These are phyloP conservation scores for Delphinus delphis DNA, from an alignment of 2,113 vertebrate genomes.

Conservation along the genomic window DNA sequence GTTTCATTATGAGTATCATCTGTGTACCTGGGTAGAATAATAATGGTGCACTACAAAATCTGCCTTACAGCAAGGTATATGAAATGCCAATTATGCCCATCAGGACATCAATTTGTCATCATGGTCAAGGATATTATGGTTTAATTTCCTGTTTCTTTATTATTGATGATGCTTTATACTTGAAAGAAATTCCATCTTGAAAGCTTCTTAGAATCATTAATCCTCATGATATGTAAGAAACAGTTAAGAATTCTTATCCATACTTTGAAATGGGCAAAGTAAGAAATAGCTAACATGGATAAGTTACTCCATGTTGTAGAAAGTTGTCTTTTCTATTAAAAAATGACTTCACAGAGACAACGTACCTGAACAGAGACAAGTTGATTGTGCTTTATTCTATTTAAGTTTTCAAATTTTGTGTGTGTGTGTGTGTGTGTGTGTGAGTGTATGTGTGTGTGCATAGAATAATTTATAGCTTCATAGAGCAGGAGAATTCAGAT, in stretches of 20 bases:
- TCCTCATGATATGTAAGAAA: conserved; percentile 55
- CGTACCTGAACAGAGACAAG: not conserved
- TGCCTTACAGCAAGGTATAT: not conserved
- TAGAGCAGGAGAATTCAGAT: not conserved
- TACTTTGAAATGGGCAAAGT: conserved; percentile 48
- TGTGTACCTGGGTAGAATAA: not conserved
- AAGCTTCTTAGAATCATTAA: conserved; percentile 62
- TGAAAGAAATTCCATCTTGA: conserved; percentile 66
- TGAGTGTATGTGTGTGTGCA: too few relatives aligned
- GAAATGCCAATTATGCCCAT: conserved; percentile 48
- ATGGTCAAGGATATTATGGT: conserved; percentile 55
- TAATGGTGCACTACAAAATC: not conserved
- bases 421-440: not conserved
- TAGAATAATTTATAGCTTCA: not conserved
- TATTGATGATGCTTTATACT: conserved; percentile 73
- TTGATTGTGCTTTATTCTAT: not conserved
- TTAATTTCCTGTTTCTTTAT: conserved; percentile 76
- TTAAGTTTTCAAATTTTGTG: not conserved
- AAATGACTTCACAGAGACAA: not conserved
- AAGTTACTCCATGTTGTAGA: not conserved
- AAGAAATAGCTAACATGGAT: not conserved
- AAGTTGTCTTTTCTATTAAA: not conserved
- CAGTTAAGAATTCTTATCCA: conserved; percentile 56
- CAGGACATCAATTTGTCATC: conserved; percentile 64
- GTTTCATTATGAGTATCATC: not conserved